phyloP scores from a whole-genome alignment of 2,797 vertebrate species.

The Brachyrhaphis roseni region DNA sequence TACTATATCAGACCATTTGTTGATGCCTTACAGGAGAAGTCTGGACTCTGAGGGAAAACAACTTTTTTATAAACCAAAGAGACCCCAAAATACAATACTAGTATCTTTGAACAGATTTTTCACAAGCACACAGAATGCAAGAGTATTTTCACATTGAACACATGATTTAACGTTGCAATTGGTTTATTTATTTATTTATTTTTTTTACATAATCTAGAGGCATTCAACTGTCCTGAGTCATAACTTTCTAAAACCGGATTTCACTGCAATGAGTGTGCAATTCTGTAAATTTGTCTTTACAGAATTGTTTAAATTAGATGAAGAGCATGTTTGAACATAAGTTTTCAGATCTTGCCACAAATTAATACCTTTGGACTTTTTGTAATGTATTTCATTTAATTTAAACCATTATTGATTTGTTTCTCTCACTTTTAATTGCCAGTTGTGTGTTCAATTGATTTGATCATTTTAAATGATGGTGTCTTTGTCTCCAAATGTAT shows the following conservation, averaged over 20 bases:
- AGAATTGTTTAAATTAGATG: not conserved
- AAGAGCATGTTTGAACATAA: not conserved
- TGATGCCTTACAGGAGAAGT: slow-evolving; percentile 24
- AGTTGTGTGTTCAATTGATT: not conserved
- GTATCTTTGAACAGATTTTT: slow-evolving; percentile 1
- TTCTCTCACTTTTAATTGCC: not conserved
- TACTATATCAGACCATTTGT: slow-evolving; percentile 33
- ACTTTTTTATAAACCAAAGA: slow-evolving; percentile 44
- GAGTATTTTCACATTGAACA: not conserved
- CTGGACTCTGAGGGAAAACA: slow-evolving; percentile 50
- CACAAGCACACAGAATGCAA: not conserved
- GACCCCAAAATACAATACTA: not conserved
- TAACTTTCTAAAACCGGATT: not conserved
- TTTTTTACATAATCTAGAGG: not conserved
- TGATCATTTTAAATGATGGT: not conserved
- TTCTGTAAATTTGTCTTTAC: not conserved
- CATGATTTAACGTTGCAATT: not conserved
- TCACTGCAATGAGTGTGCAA: not conserved
- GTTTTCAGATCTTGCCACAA: not conserved
- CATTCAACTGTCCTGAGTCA: not conserved
- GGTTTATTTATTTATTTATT: too few relatives aligned
- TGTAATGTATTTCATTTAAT: not conserved
- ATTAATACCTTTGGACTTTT: not conserved
- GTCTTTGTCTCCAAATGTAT: not conserved
- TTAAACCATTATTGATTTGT: not conserved